These are phyloP conservation scores for Pygocentrus nattereri DNA, from an alignment of 2,797 vertebrate genomes.

Conservation along the genomic window DNA sequence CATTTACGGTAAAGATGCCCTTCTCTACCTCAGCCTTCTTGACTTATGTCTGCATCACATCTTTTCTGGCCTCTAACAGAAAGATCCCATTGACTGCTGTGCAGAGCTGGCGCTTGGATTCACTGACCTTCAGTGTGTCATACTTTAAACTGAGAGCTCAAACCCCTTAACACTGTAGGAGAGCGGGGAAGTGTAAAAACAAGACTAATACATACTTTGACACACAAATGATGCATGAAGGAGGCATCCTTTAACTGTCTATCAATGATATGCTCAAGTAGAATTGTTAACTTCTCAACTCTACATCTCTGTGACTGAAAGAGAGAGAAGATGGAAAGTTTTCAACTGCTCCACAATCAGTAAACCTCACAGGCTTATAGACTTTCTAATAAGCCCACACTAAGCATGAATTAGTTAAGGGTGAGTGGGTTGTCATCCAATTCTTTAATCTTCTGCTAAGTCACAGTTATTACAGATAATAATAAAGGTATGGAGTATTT, in stretches of 20 bases:
- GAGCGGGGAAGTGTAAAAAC: no score
- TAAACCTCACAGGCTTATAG: not conserved
- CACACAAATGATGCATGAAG: no score
- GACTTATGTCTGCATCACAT: not conserved
- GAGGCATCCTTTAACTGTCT: no score
- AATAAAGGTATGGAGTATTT: no score
- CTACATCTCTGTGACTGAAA: not conserved
- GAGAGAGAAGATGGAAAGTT: not conserved
- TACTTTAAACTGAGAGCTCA: not conserved
- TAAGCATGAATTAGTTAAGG: no score
- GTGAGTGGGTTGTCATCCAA: no score
- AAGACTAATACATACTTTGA: no score
- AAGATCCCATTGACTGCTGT: not conserved
- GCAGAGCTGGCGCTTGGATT: not conserved
- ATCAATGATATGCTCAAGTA: not conserved
- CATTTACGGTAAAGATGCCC: not conserved
- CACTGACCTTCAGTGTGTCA: not conserved
- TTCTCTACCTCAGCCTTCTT: not conserved
- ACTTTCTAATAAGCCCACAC: no score
- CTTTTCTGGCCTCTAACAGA: constrained; percentile 4
- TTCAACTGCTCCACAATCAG: no score
- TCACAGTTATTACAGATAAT: no score
- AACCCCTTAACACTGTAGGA: not conserved
- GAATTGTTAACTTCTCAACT: not conserved
- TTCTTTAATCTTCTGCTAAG: not conserved